Percentiles rank a stretch among this genome's conserved stretches.
These are phyloP conservation scores for Upupa epops DNA, from an alignment of 2,113 vertebrate species.

Conservation along the genomic window DNA sequence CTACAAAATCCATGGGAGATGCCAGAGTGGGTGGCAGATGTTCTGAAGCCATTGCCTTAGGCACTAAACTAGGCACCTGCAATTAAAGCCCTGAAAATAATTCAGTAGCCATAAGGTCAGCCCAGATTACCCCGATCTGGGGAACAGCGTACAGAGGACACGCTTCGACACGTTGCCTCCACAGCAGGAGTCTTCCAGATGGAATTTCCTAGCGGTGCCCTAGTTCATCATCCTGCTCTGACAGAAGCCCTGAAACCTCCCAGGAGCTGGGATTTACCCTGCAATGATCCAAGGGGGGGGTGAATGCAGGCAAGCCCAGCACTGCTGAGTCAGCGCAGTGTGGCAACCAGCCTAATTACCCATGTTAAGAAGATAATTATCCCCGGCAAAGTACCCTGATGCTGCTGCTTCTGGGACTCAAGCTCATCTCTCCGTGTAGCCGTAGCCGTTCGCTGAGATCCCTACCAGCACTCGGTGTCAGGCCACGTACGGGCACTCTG, in stretches of 20 bases:
- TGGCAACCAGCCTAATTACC: slow-evolving; percentile 24
- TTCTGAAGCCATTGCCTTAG: neutral
- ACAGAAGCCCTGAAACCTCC: neutral
- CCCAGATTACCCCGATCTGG: neutral
- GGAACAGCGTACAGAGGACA: neutral
- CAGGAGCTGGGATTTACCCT: neutral
- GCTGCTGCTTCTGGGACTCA: neutral
- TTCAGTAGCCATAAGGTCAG: neutral
- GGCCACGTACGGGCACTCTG: rapidly evolving
- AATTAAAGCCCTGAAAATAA: neutral
- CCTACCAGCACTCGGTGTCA: neutral
- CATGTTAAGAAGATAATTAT: neutral
- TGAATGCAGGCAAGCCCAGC: neutral
- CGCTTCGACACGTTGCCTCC: neutral
- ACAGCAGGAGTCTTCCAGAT: neutral
- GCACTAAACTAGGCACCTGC: neutral
- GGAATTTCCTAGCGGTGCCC: neutral
- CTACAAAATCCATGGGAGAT: neutral
- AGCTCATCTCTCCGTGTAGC: neutral
- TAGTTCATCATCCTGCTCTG: neutral
- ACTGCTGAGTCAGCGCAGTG: neutral
- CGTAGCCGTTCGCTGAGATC: neutral
- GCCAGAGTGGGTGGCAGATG: neutral
- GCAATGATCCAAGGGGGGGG: rapidly evolving
- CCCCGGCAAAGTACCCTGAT: neutral